phyloP scores from a whole-genome alignment of 2,888 invertebrate genomes.

The Taenaris catops region DNA sequence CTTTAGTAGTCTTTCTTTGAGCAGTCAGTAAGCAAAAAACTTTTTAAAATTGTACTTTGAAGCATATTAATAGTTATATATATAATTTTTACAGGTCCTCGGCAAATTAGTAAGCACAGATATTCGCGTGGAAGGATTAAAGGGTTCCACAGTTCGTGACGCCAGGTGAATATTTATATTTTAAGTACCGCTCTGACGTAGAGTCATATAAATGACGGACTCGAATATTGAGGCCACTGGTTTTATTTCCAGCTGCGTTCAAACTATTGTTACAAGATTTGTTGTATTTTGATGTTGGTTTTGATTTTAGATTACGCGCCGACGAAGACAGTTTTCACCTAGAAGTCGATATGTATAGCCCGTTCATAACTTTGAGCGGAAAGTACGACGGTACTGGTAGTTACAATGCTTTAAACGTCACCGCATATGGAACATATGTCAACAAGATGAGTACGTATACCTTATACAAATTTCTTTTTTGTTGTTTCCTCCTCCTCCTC shows the following conservation, averaged over 20 bases:
- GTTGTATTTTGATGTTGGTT: too few species aligned
- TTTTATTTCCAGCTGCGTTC: too few species aligned
- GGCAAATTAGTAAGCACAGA: constrained; percentile 72
- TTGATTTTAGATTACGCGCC: constrained; percentile 69
- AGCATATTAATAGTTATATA: too few species aligned
- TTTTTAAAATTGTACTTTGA: too few species aligned
- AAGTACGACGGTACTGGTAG: constrained; percentile 81
- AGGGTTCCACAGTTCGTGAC: constrained; percentile 71
- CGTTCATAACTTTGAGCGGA: constrained; percentile 76
- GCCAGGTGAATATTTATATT: constrained; percentile 61
- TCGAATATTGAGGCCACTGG: too few species aligned
- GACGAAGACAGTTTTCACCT: constrained; percentile 78
- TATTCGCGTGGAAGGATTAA: constrained; percentile 75
- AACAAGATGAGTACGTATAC: constrained; percentile 79
- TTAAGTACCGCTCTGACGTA: too few species aligned
- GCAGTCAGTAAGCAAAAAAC: too few species aligned
- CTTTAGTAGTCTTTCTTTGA: too few species aligned
- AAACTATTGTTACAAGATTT: too few species aligned
- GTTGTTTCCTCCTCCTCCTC: too few species aligned
- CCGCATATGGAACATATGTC: constrained; percentile 80
- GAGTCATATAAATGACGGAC: too few species aligned
- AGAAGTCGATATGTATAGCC: constrained; percentile 79
- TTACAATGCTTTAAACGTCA: constrained; percentile 80
- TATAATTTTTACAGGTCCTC: constrained; percentile 38
- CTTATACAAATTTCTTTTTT: neutral